Evolutionary conservation across 1,140 invertebrate species (phyloP), one percentile per base, ranked within the genome.

Genomic region (Ladona fulva): DNA sequence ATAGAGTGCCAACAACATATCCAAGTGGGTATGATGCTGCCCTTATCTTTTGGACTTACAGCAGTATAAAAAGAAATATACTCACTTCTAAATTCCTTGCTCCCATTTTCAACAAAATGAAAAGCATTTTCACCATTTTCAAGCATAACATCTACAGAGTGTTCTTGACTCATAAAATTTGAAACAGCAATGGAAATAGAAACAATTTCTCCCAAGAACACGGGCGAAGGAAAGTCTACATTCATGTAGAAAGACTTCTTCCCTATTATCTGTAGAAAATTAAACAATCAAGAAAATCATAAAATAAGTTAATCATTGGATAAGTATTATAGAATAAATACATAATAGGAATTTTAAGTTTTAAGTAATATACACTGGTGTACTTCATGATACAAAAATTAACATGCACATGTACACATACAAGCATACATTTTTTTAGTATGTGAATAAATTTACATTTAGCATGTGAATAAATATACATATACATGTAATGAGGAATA

Each of bases 151-250:
- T 95, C 93, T 1, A 93, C 93, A 14, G 87, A 87, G 0, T 96
- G 85, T 81, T 96, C 92, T 74, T 90, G 91, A 14, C 91, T 89
- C 82, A 95, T 87, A 81, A 98, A 96, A 85, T 98, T 99, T 85
- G 96, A 96, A 7, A 99, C 91, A 24, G 97, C 91, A 24, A 96
- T 93, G 77, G 98, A 93, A 78, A 98, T 88, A 0, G 94, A 92
- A 73, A 99, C 88, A 24, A 94, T 91, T 87, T 99, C 98, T 78
- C 96, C 97, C 76, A 92, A 89, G 79, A 95, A 93, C 0, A 99
- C 91, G 0, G 93, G 92, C 82, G 96, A 95, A 0, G 98, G 98
- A 11, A 99, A 86, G 82, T 95, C 92, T 19, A 96, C 83, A 1
- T 91, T 91, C 37, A 97, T 88, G 82, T 96, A 96, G 85, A 98